Evolutionary conservation across 64 coral and sea anemone species (phyloP), one percentile per base, ranked within the genome.

Genomic region (Astreopora myriophthalma): DNA sequence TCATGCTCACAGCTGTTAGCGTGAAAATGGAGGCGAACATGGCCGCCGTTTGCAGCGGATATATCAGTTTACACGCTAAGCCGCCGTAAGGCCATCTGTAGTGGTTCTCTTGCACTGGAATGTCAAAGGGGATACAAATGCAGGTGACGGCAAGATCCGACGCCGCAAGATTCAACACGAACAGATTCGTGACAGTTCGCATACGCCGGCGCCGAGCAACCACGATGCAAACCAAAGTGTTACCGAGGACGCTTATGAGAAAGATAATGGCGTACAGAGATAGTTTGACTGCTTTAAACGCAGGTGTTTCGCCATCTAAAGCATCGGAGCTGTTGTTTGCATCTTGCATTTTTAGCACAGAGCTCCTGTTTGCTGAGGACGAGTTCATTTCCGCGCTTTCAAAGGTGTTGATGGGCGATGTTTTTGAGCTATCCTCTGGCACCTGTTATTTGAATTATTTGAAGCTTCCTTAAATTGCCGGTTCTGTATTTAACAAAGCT

Each of bases 131-230:
- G 35, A 95, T 95, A 42, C 91, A 95, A n/a, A 99, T 91, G 17
- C 87, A 94, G 1, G 97, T 99, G 39, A 93, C 87, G 16, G 94
- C 94, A 0, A 99, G 85, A 60, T 98, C 96, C 7, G 94, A 94
- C 39, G 90, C 86, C n/a, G 97, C 94, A 19, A 99, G 92, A 48
- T 99, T 99, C 36, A 99, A 64, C 48, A 99, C 95, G 87, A 99
- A 99, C 46, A 93, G 85, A 74, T 99, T 99, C 8, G 94, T 99
- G 19, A 99, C 97, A 64, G 94, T 99, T 77, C 94, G 80, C 97
- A 99, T 96, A 58, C 94, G 86, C 29, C 90, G 80, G 46, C 94
- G 90, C 11, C 73, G 86, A 28, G 92, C 70, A 5, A 99, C 93
- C 20, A 99, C 94, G 13, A 96, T 85, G 32, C 91, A 94, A 67